Conservation (phyloP, 2,113 vertebrate genomes). For the Macquaria ambigua region DNA sequence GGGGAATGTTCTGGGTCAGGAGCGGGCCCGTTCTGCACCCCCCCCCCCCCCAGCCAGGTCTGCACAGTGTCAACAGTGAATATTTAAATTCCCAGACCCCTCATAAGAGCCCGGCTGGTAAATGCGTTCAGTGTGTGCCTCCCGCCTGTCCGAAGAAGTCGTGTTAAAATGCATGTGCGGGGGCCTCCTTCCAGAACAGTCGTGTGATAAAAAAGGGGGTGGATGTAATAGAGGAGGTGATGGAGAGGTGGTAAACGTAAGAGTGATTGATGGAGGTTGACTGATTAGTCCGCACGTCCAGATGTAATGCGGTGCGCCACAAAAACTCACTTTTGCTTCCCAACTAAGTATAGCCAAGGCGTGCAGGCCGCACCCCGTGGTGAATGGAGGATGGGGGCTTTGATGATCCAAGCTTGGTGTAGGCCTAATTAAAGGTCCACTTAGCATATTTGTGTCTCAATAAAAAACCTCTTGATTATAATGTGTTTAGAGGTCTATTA, state of each 20-base stretch:
- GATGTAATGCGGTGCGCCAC: constrained; percentile 74
- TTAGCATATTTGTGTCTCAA: constrained; percentile 50
- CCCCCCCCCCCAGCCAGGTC: constrained; percentile 86
- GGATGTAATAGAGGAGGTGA: constrained; percentile 69
- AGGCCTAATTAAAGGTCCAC: constrained; percentile 63
- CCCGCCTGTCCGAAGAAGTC: constrained; percentile 90
- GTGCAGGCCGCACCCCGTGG: constrained; percentile 66
- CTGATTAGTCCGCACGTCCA: constrained; percentile 77
- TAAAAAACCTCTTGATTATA: constrained; percentile 44
- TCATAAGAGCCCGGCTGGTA: constrained; percentile 96
- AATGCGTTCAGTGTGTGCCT: constrained; percentile 95
- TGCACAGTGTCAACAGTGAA: constrained; percentile 98
- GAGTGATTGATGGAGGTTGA: constrained; percentile 73
- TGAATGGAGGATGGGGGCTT: constrained; percentile 37
- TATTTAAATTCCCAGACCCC: constrained; percentile 99
- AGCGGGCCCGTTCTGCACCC: constrained; percentile 80
- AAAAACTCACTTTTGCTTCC: constrained; percentile 64
- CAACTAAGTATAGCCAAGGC: constrained; percentile 61
- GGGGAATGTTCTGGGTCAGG: constrained; percentile 86
- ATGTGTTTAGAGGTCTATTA: constrained; percentile 34
- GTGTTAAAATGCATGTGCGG: constrained; percentile 78
- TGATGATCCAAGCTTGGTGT: constrained; percentile 39
- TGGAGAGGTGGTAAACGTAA: constrained; percentile 73
- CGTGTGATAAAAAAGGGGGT: constrained; percentile 56
- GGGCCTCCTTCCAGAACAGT: constrained; percentile 50